These are phyloP conservation scores for Drosophila erecta DNA, from an alignment of 1,140 invertebrate species.

Conservation along the genomic window DNA sequence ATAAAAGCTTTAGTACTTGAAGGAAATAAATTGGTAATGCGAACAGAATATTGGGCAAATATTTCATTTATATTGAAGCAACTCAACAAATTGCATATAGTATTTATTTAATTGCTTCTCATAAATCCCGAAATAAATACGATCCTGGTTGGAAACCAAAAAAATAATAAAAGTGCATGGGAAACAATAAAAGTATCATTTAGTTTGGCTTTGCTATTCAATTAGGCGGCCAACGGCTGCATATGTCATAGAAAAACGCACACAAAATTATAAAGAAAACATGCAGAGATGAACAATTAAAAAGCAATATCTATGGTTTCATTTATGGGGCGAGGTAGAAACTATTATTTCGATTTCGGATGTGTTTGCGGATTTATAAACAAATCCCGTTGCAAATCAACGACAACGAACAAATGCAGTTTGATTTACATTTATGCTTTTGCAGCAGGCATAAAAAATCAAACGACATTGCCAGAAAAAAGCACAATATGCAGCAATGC, in stretches of 20 bases:
- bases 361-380: conserved; percentile 75
- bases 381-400: conserved; percentile 77
- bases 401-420: conserved; percentile 54
- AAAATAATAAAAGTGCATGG: conserved; percentile 4
- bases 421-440: conserved; percentile 72
- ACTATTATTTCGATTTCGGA: conserved; percentile 65
- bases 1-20: conserved; percentile 6
- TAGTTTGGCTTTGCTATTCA: conserved; percentile 39
- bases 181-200: conserved; percentile 22
- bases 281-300: conserved; percentile 59
- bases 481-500: conserved; percentile 3
- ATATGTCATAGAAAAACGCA: conserved; percentile 31
- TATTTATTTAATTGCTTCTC: conserved; percentile 56
- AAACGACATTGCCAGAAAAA: conserved; percentile 49
- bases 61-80: conserved; percentile 33
- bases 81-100: conserved; percentile 28
- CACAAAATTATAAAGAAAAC: conserved; percentile 39
- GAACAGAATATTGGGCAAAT: conserved; percentile 2
- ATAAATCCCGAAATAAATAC: conserved; percentile 33
- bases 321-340: conserved; percentile 16
- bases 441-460: conserved; percentile 35
- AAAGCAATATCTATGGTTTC: conserved; percentile 66
- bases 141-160: neutral
- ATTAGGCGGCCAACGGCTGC: conserved; percentile 31
- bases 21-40: conserved; percentile 3